Conservation (phyloP, 2,888 invertebrate genomes). For the Erynnis tages region DNA sequence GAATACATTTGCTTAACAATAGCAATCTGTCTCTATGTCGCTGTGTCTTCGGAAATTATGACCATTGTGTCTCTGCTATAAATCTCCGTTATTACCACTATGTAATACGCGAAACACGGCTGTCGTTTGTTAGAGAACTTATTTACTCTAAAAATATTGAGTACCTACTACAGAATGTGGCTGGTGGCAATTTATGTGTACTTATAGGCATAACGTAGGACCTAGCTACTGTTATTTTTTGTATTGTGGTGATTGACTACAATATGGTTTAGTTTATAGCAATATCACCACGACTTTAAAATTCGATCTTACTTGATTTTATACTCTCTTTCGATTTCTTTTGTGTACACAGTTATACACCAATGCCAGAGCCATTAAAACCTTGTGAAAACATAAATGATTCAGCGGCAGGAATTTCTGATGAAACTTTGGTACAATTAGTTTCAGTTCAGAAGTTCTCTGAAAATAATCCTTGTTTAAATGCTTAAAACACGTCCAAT, state of each 20-base stretch:
- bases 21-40: constrained; percentile 40
- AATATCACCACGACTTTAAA: no score
- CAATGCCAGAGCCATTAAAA: no score
- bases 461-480: constrained; percentile 33
- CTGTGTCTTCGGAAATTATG: constrained; percentile 28
- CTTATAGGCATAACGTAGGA: no score
- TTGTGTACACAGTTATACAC: no score
- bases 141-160: not conserved
- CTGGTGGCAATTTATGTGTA: constrained; percentile 5
- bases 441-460: constrained; percentile 11
- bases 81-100: constrained; percentile 27
- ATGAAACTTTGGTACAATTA: constrained; percentile 2
- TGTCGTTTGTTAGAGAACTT: constrained; percentile 34
- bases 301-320: no score
- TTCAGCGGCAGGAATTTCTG: not conserved
- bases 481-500: constrained; percentile 29
- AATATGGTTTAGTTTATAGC: no score
- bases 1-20: constrained; percentile 36
- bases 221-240: no score
- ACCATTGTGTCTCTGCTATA: constrained; percentile 31
- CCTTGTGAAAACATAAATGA: no score
- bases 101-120: constrained; percentile 28
- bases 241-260: no score
- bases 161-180: not conserved
- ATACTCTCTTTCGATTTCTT: no score